Evolutionary conservation across 2,113 vertebrate species (phyloP).

Genomic region (Zeus faber): DNA sequence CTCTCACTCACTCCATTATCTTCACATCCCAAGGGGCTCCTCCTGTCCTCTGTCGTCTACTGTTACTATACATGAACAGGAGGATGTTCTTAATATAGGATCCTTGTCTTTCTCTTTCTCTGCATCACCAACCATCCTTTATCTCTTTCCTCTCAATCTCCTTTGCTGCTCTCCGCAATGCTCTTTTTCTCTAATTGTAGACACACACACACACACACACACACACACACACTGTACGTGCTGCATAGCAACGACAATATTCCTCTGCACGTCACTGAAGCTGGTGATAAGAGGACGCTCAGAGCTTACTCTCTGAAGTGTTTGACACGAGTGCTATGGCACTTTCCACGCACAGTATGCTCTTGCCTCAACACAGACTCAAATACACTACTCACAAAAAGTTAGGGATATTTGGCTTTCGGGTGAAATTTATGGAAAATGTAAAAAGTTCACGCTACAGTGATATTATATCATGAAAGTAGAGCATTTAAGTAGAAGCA

Average conservation of each 20-base stretch:
- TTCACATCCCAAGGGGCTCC: too few relatives aligned
- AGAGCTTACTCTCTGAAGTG: background rate
- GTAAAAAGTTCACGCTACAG: too few relatives aligned
- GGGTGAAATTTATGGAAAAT: too few relatives aligned
- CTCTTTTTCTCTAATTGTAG: too few relatives aligned
- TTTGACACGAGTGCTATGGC: background rate
- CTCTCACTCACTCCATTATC: too few relatives aligned
- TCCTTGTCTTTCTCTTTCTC: conserved; percentile 3
- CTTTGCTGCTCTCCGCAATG: background rate
- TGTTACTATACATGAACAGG: conserved; percentile 1
- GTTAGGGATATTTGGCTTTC: too few relatives aligned
- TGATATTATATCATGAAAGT: too few relatives aligned
- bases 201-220: background rate
- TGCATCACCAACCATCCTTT: background rate
- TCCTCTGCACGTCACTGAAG: background rate
- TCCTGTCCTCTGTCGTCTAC: background rate
- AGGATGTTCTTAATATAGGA: conserved; percentile 13
- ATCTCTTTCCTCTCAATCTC: background rate
- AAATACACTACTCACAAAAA: conserved; percentile 12
- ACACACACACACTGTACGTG: background rate
- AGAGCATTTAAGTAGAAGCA: too few relatives aligned
- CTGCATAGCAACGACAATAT: too few relatives aligned
- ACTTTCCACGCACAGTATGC: conserved; percentile 5
- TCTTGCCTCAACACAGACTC: conserved; percentile 4
- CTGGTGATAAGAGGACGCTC: background rate